Percentiles rank a stretch among this genome's conserved stretches.
Evolutionary conservation across 2,888 invertebrate genomes (phyloP).

Genomic region (Alloplasta piceator): DNA sequence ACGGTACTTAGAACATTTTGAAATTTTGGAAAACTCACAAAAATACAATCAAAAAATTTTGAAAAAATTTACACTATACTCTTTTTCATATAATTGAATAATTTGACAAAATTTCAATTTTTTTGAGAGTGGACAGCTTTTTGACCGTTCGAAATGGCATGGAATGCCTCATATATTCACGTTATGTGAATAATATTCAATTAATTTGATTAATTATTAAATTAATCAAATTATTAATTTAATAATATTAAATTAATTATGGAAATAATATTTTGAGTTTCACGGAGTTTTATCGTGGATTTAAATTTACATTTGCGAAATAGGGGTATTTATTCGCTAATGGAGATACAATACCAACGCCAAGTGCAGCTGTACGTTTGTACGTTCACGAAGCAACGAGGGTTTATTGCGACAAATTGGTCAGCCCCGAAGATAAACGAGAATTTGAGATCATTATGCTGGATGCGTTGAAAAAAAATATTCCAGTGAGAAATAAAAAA

Average conservation of each 20-base stretch:
- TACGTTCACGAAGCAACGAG: constrained; percentile 96
- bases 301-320: constrained; percentile 35
- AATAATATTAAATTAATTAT: constrained; percentile 13
- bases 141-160: no score
- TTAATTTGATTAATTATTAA: no score
- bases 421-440: constrained; percentile 87
- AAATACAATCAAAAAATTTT: no score
- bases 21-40: no score
- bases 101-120: no score
- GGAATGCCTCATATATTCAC: no score
- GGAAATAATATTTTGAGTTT: constrained; percentile 14
- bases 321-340: constrained; percentile 94
- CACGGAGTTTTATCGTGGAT: constrained; percentile 11
- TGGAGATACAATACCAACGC: constrained; percentile 89
- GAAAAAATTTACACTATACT: no score
- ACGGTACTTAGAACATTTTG: no score
- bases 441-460: constrained; percentile 88
- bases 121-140: no score
- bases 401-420: constrained; percentile 96
- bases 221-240: no score
- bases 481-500: constrained; percentile 84
- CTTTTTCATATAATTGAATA: no score
- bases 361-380: constrained; percentile 90
- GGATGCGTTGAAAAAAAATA: constrained; percentile 92
- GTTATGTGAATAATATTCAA: constrained; percentile 12